These are phyloP conservation scores for Tinea semifulvella DNA, from an alignment of 2,888 invertebrate genomes.

Conservation along the genomic window DNA sequence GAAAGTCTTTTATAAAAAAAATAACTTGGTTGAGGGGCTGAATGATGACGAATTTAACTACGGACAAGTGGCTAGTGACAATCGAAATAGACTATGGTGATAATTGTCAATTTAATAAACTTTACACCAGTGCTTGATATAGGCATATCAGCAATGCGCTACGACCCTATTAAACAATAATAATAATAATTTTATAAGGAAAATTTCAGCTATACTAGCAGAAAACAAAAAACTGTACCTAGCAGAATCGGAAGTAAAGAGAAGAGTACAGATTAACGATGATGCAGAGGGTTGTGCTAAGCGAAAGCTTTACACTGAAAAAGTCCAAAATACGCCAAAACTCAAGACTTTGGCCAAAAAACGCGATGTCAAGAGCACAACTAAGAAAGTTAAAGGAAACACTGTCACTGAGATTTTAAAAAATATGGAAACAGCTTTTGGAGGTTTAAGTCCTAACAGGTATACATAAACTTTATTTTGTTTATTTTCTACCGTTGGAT, in stretches of 20 bases:
- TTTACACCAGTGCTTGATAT: too few species aligned
- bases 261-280: constrained; percentile 25
- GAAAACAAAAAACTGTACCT: constrained; percentile 41
- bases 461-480: too few species aligned
- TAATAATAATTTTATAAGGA: constrained; percentile 1
- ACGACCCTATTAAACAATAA: too few species aligned
- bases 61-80: too few species aligned
- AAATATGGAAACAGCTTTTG: constrained; percentile 33
- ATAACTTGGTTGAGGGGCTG: too few species aligned
- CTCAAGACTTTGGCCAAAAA: constrained; percentile 24
- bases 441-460: too few species aligned
- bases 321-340: constrained; percentile 40
- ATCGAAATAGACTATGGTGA: too few species aligned
- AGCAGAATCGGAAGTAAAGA: constrained; percentile 41
- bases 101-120: not conserved
- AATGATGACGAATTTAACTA: too few species aligned
- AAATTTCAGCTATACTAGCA: constrained; percentile 22
- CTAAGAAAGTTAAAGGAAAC: constrained; percentile 41
- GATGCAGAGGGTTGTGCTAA: constrained; percentile 39
- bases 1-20: too few species aligned
- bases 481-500: too few species aligned
- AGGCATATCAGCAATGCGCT: too few species aligned
- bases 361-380: constrained; percentile 35
- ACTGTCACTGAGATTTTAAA: constrained; percentile 48
- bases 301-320: constrained; percentile 49